These are phyloP conservation scores for Chloropsis hardwickii DNA, from an alignment of 2,113 vertebrate species.

Conservation along the genomic window DNA sequence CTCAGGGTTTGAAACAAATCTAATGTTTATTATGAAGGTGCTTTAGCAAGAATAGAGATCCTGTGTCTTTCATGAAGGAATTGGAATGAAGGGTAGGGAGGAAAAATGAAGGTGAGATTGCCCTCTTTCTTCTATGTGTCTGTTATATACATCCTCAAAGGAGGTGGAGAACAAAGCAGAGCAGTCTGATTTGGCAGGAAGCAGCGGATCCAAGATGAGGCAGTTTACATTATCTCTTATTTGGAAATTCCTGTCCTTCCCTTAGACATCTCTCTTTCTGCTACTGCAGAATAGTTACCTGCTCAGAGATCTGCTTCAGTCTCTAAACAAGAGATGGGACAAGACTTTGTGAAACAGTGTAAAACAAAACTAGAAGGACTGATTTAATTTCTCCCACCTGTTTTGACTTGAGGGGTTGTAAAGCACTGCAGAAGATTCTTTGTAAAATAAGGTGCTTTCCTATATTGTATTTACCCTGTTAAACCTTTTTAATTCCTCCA, in stretches of 20 bases:
- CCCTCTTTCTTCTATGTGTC: not conserved
- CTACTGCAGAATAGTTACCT: not conserved
- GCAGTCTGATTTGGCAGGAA: not conserved
- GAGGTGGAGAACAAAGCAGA: not conserved
- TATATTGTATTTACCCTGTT: not conserved
- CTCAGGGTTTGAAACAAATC: not conserved
- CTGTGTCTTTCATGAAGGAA: not conserved
- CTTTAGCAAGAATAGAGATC: not conserved
- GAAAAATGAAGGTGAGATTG: not conserved
- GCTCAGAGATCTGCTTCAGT: not conserved
- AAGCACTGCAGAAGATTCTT: not conserved
- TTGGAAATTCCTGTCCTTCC: not conserved
- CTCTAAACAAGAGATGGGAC: not conserved
- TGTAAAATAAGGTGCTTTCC: not conserved
- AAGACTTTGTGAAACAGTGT: not conserved
- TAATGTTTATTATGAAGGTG: not conserved
- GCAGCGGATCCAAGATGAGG: not conserved
- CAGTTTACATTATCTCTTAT: not conserved
- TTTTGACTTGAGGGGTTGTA: not conserved
- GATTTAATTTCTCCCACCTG: not conserved
- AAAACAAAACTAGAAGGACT: not conserved
- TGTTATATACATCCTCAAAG: not conserved
- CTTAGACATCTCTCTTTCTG: not conserved
- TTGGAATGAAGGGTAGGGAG: not conserved
- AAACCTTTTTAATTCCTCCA: not conserved